phyloP scores from a whole-genome alignment of 2,888 invertebrate species.

The Lacanobia wlatinum region DNA sequence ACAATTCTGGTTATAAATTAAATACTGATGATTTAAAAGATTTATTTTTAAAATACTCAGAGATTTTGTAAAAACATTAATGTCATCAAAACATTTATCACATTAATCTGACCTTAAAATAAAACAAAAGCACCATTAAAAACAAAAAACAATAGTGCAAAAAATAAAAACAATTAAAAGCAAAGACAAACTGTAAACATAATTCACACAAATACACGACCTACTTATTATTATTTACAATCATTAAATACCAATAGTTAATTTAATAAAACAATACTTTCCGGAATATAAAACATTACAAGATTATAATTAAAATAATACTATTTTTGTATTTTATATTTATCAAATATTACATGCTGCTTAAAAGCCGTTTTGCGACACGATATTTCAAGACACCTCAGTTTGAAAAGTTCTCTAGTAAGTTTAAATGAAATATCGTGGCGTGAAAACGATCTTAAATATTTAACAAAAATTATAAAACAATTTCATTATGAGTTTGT shows the following conservation, averaged over 20 bases:
- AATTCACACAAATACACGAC: slow-evolving; percentile 20
- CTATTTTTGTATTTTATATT: slow-evolving; percentile 13
- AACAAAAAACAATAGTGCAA: slow-evolving; percentile 56
- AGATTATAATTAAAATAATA: slow-evolving; percentile 38
- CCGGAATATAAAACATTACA: slow-evolving; percentile 19
- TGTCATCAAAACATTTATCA: slow-evolving; percentile 43
- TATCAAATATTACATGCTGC: slow-evolving; percentile 9
- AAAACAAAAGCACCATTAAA: slow-evolving; percentile 59
- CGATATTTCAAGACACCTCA: not conserved
- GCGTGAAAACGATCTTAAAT: slow-evolving; percentile 3
- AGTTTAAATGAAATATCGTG: not conserved
- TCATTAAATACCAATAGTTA: slow-evolving; percentile 22
- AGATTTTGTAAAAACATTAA: slow-evolving; percentile 36
- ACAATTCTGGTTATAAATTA: not conserved
- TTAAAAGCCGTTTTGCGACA: no score
- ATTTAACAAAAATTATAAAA: slow-evolving; percentile 33
- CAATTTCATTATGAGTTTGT: slow-evolving; percentile 25
- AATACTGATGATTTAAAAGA: slow-evolving; percentile 24
- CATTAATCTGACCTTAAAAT: slow-evolving; percentile 51
- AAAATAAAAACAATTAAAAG: slow-evolving; percentile 52
- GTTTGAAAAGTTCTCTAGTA: not conserved
- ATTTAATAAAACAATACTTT: slow-evolving; percentile 50
- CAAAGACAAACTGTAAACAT: slow-evolving; percentile 29
- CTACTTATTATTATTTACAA: slow-evolving; percentile 24
- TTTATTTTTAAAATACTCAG: slow-evolving; percentile 46